Evolutionary conservation across 2,888 invertebrate genomes (phyloP).

Genomic region (Nomada ruficornis): DNA sequence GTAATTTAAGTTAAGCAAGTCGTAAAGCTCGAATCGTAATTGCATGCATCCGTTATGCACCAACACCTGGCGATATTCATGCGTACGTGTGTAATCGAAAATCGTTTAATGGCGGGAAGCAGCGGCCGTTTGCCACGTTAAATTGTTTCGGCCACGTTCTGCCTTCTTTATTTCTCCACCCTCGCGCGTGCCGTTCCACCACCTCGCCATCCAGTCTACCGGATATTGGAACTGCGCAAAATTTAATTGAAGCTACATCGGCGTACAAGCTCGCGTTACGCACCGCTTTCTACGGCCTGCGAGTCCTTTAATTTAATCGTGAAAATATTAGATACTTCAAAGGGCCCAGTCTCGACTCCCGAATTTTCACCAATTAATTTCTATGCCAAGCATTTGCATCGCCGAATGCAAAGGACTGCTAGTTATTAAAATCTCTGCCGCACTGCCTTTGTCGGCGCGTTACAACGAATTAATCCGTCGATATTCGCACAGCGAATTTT

Average conservation of each 20-base stretch:
- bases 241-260: conserved; percentile 30
- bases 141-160: conserved; percentile 48
- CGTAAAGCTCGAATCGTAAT: conserved; percentile 74
- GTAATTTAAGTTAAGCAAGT: conserved; percentile 75
- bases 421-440: too few relatives aligned
- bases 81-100: conserved; percentile 63
- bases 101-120: conserved; percentile 59
- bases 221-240: conserved; percentile 41
- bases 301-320: not conserved
- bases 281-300: not conserved
- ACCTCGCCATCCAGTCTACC: not conserved
- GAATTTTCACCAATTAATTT: not conserved
- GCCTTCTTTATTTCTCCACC: conserved; percentile 5
- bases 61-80: conserved; percentile 42
- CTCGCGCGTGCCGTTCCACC: not conserved
- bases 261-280: not conserved
- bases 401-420: conserved; percentile 41
- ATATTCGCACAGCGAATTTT: not conserved
- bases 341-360: not conserved
- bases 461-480: not conserved
- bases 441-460: too few relatives aligned
- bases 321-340: not conserved
- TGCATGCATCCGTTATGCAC: conserved; percentile 71
- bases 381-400: conserved; percentile 44
- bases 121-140: conserved; percentile 52